Evolutionary conservation across 2,888 invertebrate species (phyloP), one percentile per base, ranked within the genome.

Genomic region (Folsomia candida): DNA sequence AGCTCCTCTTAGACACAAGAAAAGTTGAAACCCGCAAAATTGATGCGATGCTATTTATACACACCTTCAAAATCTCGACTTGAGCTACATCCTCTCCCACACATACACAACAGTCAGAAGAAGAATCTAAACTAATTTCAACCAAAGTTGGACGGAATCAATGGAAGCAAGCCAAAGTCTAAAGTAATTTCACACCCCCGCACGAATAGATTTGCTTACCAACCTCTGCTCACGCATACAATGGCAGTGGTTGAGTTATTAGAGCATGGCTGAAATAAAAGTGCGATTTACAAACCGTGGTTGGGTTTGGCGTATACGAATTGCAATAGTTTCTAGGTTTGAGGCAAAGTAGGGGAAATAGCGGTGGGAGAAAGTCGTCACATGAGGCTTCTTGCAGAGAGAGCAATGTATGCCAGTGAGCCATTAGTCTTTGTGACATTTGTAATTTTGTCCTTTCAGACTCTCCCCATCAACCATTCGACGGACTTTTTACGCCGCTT

Each of bases 371-470:
- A 54, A 54, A 22, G 54, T 54, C 54, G 6, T 54, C 54, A 54
- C 4, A 22, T 6, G 54, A 54, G 18, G n/a, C 22, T 54, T n/a
- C 54, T n/a, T n/a, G n/a, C 37, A 37, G 37, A 37, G 4, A 4
- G 37, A 14, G 37, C 4, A 37, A 37, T 37, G 37, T 37, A 37
- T 22, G 54, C 54, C 20, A 54, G 11, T 54, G 20, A 54, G 20
- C 54, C 54, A 54, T 54, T 54, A 54, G 54, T 54, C 54, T 54
- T 54, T 54, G 54, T 54, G 54, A 54, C 54, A 54, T 54, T 54
- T 54, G 54, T 54, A 54, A 54, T 54, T 54, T 54, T 54, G 54
- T 54, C 54, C 54, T 54, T 22, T 54, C 54, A 37, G 37, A 4
- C 37, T 37, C 37, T 37, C 37, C 37, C 37, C 37, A 37, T 37